Base-by-base conservation (phyloP, 2,113 vertebrate species). In the Butastur rufipennis region DNA sequence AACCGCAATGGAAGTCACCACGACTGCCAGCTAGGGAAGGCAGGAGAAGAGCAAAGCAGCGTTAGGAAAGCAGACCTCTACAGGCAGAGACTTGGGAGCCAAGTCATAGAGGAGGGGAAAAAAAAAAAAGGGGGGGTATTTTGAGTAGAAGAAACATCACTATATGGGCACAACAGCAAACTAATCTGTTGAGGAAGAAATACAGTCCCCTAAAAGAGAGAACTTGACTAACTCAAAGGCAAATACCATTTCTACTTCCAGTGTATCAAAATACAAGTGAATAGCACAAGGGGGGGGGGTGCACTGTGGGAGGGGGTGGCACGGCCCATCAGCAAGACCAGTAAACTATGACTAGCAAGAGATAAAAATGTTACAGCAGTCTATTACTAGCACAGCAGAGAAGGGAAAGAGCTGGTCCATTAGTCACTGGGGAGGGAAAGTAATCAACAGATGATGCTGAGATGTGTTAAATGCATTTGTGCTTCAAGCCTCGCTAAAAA, bases 31-130 rank as follows among this genome's bases (percentile, higher is more conserved):
- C 15, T 7, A 6, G 48, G 25, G 61, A 47, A 40, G 34, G 59
- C 58, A 29, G n/a, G 47, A 23, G 74, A 43, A 34, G 5, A 18
- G 63, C 50, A 27, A 21, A 36, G 53, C 25, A 3, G 3, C 6
- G 5, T 4, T 4, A 23, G 16, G 62, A 27, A 43, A 23, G 31
- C 63, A 58, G 23, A 36, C 1, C 7, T 27, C 48, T 12, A 15
- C 4, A 1, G 32, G 20, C n/a, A 78, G 50, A 29, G 72, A 21
- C 8, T 12, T 45, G 78, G 53, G 61, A 70, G 13, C 40, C 47
- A 27, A 45, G 34, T 13, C 42, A 32, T 0, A 2, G 14, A 5
- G 20, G 19, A 6, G 16, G 5, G 1, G 6, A 8, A 34, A 16
- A 6, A 17, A 53, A 10, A 43, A 43, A 16, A 5, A 27, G n/a